Percentiles rank a stretch among this genome's conserved stretches.
These are phyloP conservation scores for Hymenochirus boettgeri DNA, from an alignment of 2,113 vertebrate species.

Conservation along the genomic window DNA sequence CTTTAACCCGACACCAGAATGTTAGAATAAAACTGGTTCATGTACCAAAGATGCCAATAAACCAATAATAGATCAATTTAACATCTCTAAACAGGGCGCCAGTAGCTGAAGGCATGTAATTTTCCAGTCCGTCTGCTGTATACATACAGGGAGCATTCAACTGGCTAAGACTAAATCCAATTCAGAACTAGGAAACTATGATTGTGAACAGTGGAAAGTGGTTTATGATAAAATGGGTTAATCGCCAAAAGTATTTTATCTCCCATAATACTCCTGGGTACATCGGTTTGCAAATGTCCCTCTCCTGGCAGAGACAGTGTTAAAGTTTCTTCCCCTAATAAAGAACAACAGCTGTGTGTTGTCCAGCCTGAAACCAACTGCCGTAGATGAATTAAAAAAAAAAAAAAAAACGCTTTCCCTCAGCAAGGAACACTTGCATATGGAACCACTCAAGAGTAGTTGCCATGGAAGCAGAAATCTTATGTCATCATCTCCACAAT, in stretches of 20 bases:
- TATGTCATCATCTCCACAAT: constrained; percentile 10
- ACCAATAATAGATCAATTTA: constrained; percentile 5
- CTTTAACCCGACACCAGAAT: too few species aligned
- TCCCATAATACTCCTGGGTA: too few species aligned
- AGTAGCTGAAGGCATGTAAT: constrained; percentile 31
- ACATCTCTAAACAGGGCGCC: constrained; percentile 16
- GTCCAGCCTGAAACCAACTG: constrained; percentile 29
- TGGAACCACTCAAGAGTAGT: constrained; percentile 13
- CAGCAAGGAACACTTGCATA: constrained; percentile 3
- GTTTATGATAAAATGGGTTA: too few species aligned
- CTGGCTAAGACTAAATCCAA: background rate
- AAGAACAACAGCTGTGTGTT: constrained; percentile 17
- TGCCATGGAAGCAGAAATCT: constrained; percentile 23
- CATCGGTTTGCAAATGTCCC: too few species aligned
- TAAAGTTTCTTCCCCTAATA: background rate
- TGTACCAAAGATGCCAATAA: background rate
- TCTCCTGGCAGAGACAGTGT: background rate
- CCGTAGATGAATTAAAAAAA: constrained; percentile 6
- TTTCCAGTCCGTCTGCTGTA: too few species aligned
- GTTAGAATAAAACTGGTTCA: background rate
- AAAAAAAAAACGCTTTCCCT: too few species aligned
- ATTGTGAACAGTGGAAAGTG: too few species aligned
- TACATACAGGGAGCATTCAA: background rate
- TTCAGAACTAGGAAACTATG: too few species aligned
- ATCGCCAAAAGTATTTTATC: too few species aligned